These are phyloP conservation scores for Syritta pipiens DNA, from an alignment of 2,888 invertebrate genomes.

Conservation along the genomic window DNA sequence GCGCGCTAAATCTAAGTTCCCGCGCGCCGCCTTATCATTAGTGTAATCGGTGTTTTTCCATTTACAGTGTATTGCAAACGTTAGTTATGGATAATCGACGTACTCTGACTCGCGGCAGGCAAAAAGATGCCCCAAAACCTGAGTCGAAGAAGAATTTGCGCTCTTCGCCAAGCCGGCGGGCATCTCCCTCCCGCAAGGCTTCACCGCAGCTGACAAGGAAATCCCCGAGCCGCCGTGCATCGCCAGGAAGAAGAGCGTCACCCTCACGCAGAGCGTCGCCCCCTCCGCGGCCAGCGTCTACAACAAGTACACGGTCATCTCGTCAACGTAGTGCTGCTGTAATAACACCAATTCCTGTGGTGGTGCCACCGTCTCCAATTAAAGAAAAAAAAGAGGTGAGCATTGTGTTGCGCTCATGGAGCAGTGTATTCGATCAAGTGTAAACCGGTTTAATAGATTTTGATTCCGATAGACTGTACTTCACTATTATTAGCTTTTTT, in stretches of 20 bases:
- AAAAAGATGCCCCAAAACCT: constrained; percentile 30
- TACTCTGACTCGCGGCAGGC: constrained; percentile 68
- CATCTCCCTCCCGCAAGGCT: constrained; percentile 73
- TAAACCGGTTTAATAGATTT: constrained; percentile 43
- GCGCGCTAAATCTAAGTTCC: constrained; percentile 26
- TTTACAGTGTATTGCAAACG: background rate
- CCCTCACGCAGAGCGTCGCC: constrained; percentile 58
- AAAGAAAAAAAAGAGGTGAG: constrained; percentile 74
- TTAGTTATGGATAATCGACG: constrained; percentile 71
- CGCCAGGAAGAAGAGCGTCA: constrained; percentile 80
- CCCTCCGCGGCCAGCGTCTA: constrained; percentile 27
- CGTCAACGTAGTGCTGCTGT: constrained; percentile 61
- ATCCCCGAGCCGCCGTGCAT: constrained; percentile 81
- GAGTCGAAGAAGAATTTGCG: constrained; percentile 32
- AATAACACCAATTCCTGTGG: constrained; percentile 67
- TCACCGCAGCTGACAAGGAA: constrained; percentile 79
- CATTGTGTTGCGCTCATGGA: background rate
- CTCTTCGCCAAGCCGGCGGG: constrained; percentile 54
- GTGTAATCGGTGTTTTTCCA: constrained; percentile 1
- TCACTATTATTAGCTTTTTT: too few species aligned
- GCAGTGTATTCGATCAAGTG: constrained; percentile 11
- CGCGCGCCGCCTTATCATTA: constrained; percentile 33
- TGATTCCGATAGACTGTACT: too few species aligned
- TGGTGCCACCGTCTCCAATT: constrained; percentile 72
- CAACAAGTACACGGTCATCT: constrained; percentile 46